Base-by-base conservation (phyloP, 2,113 vertebrate genomes). In the Erinaceus europaeus region DNA sequence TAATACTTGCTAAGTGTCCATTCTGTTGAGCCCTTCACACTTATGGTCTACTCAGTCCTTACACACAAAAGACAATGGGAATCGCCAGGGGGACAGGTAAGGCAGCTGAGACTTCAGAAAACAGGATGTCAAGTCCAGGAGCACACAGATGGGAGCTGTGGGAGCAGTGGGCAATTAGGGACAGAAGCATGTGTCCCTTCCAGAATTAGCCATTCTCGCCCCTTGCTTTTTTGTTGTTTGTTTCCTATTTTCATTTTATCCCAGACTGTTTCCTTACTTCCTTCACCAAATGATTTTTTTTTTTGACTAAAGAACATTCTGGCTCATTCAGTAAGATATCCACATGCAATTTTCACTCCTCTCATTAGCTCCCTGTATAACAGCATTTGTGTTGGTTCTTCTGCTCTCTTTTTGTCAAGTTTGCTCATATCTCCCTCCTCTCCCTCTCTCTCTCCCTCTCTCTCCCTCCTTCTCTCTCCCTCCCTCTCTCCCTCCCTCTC, bases 171-270 rank as follows among this genome's bases (percentile, higher is more conserved):
- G n/a, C n/a, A n/a, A n/a, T n/a, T 1, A 15, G 57, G 65, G 69
- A 1, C n/a, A 53, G 40, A 88, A 44, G 46, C 32, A 57, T n/a
- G 44, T 7, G 76, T 46, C 44, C 25, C 6, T 36, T 55, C 32
- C 75, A 20, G 40, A 34, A 20, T 23, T 82, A 40, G n/a, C 40
- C 52, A 80, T 29, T 42, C 20, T 32, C 23, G 27, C 5, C 8
- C 32, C 23, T 44, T 89, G 14, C 11, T 15, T 53, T 46, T 55
- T 79, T n/a, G n/a, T n/a, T n/a, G n/a, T 46, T 88, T 62, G 27
- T 68, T 78, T 89, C 38, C 76, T 46, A 15, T 84, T 86, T n/a
- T 73, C 50, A 6, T 57, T 81, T 86, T 86, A 42, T 52, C 40
- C 29, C 46, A 52, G 44, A 64, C n/a, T 13, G 34, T 40, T 83